phyloP scores from a whole-genome alignment of 2,888 invertebrate species.

The Diaphora mendica region DNA sequence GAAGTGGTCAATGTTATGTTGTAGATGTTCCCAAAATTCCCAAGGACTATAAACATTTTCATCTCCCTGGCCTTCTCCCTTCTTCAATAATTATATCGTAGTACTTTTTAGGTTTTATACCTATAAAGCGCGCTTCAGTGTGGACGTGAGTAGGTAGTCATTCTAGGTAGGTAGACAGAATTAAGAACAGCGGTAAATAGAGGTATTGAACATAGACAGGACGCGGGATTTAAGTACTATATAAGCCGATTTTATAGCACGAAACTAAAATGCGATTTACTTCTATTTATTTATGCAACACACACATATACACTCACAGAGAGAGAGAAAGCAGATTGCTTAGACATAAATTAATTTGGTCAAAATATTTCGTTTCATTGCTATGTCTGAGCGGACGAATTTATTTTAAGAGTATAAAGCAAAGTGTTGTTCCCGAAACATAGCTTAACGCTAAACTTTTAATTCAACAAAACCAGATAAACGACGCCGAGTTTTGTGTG shows the following conservation, averaged over 20 bases:
- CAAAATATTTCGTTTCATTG: neutral
- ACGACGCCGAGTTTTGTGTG: neutral
- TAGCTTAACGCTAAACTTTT: neutral
- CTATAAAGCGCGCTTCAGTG: no score
- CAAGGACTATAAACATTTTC: neutral
- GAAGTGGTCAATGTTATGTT: neutral
- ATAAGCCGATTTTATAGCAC: neutral
- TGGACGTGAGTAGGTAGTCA: no score
- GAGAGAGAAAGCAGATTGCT: neutral
- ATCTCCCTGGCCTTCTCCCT: neutral
- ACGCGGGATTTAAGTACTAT: neutral
- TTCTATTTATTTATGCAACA: neutral
- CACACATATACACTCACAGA: neutral
- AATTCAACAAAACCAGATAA: neutral
- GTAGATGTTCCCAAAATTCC: neutral
- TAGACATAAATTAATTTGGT: neutral
- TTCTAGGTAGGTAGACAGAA: no score
- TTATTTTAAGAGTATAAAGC: slow-evolving; percentile 1
- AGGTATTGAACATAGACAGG: no score
- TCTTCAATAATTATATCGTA: neutral
- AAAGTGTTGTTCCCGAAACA: neutral
- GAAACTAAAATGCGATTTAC: neutral
- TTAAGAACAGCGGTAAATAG: no score
- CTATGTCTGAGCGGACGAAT: neutral
- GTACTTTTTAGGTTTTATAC: no score